Percentiles rank a stretch among this genome's conserved stretches.
These are phyloP conservation scores for Osmerus eperlanus DNA, from an alignment of 2,113 vertebrate genomes.

Conservation along the genomic window DNA sequence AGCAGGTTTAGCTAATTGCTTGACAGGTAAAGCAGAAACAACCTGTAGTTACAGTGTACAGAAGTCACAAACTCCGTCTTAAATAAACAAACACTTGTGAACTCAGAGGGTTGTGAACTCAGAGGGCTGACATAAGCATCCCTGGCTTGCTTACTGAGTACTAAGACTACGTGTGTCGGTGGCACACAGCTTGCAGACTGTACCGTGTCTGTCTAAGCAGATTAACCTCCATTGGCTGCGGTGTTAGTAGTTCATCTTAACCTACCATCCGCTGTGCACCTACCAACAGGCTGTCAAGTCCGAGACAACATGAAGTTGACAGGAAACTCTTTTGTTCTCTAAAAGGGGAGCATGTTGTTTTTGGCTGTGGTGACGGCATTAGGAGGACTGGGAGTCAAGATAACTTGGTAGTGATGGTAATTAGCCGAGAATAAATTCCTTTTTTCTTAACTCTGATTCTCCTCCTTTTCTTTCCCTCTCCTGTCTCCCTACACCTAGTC, in stretches of 20 bases:
- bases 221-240: slow-evolving; percentile 45
- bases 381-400: not conserved
- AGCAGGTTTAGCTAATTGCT: too few relatives aligned
- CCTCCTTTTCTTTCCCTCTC: not conserved
- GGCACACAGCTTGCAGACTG: not conserved
- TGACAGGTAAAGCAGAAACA: too few relatives aligned
- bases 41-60: too few relatives aligned
- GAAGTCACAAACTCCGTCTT: too few relatives aligned
- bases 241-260: slow-evolving; percentile 22
- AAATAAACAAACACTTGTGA: too few relatives aligned
- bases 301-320: too few relatives aligned
- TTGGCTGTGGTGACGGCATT: not conserved
- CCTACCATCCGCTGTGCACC: not conserved
- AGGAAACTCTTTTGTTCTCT: slow-evolving; percentile 10
- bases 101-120: too few relatives aligned
- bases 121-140: too few relatives aligned
- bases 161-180: not conserved
- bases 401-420: slow-evolving; percentile 4
- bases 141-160: too few relatives aligned
- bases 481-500: slow-evolving; percentile 8
- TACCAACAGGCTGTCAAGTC: not conserved
- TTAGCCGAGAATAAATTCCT: not conserved
- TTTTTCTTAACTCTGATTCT: not conserved
- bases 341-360: slow-evolving; percentile 10
- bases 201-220: slow-evolving; percentile 36